Base-by-base conservation (phyloP, 2,797 vertebrate species). In the Pteropus rufus region DNA sequence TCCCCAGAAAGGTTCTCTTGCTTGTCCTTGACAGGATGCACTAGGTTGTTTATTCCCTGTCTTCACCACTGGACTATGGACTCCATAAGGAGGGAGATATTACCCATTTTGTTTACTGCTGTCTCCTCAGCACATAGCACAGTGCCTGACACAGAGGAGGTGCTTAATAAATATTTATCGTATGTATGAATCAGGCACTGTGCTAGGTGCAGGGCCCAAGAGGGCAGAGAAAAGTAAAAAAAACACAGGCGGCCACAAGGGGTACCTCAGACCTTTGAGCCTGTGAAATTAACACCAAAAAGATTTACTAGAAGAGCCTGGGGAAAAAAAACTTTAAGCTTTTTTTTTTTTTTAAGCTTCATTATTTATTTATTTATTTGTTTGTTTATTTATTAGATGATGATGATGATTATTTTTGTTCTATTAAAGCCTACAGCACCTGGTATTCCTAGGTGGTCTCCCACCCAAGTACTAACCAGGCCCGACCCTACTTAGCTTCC, bases 191-290 rank as follows among this genome's bases (percentile, higher is more conserved):
- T 91, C 73, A 44, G 36, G 39, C 58, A 31, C 18, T 24, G 7
- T 65, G 54, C 23, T 92, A 60, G 36, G n/a, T 82, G 26, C 5
- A 21, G 36, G 70, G 54, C 44, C 73, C 52, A 62, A 75, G 18
- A 81, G 36, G 49, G 11, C 36, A 84, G 72, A 97, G 67, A 85
- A 85, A 97, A 90, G 36, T 44, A 60, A 80, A 86, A 46, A 77
- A 58, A 92, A 76, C 31, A 75, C 14, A 79, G 65, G 41, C 10
- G 26, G 39, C 77, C 82, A 76, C 73, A 72, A 52, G 18, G 5
- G 60, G 31, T 9, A 84, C n/a, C 31, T 92, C 15, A n/a, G 26
- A 69, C 3, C 16, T 88, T 91, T 89, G 54, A 80, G 41, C 34
- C 31, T 85, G n/a, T 77, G 75, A 91, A 82, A 91, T 72, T 86